Evolutionary conservation across 2,113 vertebrate species (phyloP).

Genomic region (Engraulis encrasicolus): DNA sequence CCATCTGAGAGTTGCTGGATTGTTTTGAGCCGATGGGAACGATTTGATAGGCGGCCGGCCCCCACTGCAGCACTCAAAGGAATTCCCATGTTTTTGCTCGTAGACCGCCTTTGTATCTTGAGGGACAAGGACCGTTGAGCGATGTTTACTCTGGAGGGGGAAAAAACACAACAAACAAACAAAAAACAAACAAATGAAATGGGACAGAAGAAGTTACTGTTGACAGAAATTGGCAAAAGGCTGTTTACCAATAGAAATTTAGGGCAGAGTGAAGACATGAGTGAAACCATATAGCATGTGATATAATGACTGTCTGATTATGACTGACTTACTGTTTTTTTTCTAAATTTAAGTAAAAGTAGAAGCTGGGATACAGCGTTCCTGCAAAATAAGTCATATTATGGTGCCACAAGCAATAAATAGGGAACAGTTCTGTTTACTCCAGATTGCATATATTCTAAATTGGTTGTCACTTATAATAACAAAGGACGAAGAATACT

Average conservation of each 20-base stretch:
- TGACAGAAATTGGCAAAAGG: conserved; percentile 41
- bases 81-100: conserved; percentile 31
- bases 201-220: conserved; percentile 32
- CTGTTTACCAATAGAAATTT: conserved; percentile 33
- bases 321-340: conserved; percentile 1
- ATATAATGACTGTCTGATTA: conserved; percentile 35
- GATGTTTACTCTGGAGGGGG: conserved; percentile 44
- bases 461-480: not conserved
- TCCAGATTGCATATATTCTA: not conserved
- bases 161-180: too few relatives aligned
- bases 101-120: conserved; percentile 39
- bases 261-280: conserved; percentile 30
- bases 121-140: conserved; percentile 32
- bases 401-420: not conserved
- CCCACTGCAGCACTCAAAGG: not conserved
- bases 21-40: not conserved
- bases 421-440: not conserved
- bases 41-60: not conserved
- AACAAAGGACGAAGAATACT: not conserved
- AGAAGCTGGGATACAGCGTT: not conserved
- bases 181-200: conserved; percentile 38
- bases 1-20: not conserved
- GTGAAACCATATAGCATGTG: conserved; percentile 19
- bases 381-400: not conserved
- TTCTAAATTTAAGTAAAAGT: not conserved